A percentile compares a stretch with the other conserved stretches of the same genome.
These are phyloP conservation scores for Arnoldichthys spilopterus DNA, from an alignment of 2,797 vertebrate genomes.

Conservation along the genomic window DNA sequence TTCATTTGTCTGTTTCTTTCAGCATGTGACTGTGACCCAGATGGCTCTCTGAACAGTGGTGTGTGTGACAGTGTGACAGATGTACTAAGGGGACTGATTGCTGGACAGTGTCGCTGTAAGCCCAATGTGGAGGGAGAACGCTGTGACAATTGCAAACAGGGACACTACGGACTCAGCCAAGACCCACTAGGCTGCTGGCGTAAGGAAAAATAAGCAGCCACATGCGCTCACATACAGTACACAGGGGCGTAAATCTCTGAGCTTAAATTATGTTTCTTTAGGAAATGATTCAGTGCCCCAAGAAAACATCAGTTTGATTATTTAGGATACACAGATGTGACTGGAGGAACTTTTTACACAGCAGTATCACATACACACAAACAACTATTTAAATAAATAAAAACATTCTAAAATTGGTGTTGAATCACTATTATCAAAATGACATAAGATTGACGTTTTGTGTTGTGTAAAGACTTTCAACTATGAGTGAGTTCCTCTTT, in stretches of 20 bases:
- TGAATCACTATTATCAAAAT: background rate
- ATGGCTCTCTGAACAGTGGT: conserved; percentile 88
- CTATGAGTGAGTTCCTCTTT: conserved; percentile 35
- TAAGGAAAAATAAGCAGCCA: conserved; percentile 70
- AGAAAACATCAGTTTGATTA: no score
- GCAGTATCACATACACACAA: background rate
- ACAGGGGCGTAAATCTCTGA: background rate
- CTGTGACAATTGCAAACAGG: conserved; percentile 91
- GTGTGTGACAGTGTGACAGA: conserved; percentile 90
- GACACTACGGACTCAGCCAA: conserved; percentile 86
- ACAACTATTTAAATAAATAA: no score
- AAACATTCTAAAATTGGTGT: no score
- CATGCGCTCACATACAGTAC: background rate
- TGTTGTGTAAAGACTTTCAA: conserved; percentile 18
- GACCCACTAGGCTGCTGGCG: conserved; percentile 87
- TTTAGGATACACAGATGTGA: no score
- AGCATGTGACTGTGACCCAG: conserved; percentile 92
- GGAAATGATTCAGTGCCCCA: background rate
- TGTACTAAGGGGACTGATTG: conserved; percentile 85
- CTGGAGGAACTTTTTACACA: no score
- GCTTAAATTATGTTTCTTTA: no score
- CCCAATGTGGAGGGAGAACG: conserved; percentile 90
- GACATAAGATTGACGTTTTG: conserved; percentile 4
- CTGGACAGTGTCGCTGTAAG: conserved; percentile 95
- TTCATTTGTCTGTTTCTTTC: conserved; percentile 6